A percentile compares a stretch with the other conserved stretches of the same genome.
Conservation (phyloP, 2,113 vertebrate species). For the Lamprotornis superbus region DNA sequence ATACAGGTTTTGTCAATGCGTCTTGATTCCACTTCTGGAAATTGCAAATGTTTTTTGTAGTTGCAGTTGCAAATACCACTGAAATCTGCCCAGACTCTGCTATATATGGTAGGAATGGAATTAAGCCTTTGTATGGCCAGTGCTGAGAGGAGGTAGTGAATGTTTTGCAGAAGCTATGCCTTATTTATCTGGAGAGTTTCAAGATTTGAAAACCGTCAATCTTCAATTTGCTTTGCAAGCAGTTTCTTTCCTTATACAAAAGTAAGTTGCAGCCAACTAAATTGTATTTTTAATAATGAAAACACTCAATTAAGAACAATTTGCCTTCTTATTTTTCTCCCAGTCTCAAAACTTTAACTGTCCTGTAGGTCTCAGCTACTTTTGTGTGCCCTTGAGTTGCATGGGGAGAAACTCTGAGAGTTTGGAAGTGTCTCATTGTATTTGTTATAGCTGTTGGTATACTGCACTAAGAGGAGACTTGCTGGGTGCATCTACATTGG, state of each 20-base stretch:
- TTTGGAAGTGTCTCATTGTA: background rate
- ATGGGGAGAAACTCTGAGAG: background rate
- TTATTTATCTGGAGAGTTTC: background rate
- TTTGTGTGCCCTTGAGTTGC: background rate
- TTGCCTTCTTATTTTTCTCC: background rate
- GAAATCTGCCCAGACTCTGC: background rate
- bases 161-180: background rate
- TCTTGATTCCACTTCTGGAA: background rate
- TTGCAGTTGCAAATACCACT: background rate
- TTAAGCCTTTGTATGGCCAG: background rate
- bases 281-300: constrained; percentile 19
- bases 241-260: constrained; percentile 10
- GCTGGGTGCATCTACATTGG: background rate
- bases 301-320: background rate
- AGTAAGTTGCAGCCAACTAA: background rate
- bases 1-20: background rate
- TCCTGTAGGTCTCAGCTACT: background rate
- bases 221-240: background rate
- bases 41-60: background rate
- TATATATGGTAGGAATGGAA: background rate
- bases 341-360: background rate
- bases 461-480: background rate
- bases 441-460: background rate
- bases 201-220: constrained; percentile 12
- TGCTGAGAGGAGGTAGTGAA: background rate